phyloP scores from a whole-genome alignment of 1,140 invertebrate genomes.

The Aphaenogaster rudis region DNA sequence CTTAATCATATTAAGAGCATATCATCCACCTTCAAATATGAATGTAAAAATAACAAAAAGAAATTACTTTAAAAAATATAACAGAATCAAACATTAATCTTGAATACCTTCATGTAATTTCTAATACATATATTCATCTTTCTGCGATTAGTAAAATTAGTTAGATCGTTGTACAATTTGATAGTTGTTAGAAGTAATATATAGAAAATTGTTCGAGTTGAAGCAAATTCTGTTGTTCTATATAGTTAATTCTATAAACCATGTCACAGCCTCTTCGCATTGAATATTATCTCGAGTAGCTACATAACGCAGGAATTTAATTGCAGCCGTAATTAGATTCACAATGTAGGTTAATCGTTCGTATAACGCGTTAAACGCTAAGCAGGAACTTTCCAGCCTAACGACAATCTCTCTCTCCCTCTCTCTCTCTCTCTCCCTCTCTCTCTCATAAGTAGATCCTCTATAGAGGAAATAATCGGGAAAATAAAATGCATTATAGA shows the following conservation, averaged over 20 bases:
- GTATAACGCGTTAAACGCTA: slow-evolving; percentile 58
- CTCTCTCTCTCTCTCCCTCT: neutral
- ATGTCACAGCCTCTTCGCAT: slow-evolving; percentile 45
- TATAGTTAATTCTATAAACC: slow-evolving; percentile 52
- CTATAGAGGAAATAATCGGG: slow-evolving; percentile 12
- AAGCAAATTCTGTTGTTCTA: slow-evolving; percentile 23
- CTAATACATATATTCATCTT: slow-evolving; percentile 12
- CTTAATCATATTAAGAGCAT: neutral
- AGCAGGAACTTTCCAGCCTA: slow-evolving; percentile 55
- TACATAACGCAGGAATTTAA: slow-evolving; percentile 62
- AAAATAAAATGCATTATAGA: slow-evolving; percentile 15
- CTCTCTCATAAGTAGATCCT: neutral
- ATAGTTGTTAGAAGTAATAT: neutral
- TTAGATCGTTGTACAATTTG: neutral
- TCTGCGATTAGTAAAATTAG: neutral
- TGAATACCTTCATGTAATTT: neutral
- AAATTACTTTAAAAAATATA: neutral
- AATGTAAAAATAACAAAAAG: neutral
- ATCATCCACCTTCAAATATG: neutral
- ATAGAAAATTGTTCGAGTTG: slow-evolving; percentile 18
- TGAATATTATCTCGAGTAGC: slow-evolving; percentile 60
- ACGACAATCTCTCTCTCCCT: slow-evolving; percentile 49
- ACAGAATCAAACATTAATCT: neutral
- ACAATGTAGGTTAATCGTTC: slow-evolving; percentile 61
- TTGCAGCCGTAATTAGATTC: slow-evolving; percentile 59